phyloP scores from a whole-genome alignment of 2,797 vertebrate genomes.

The Lepus oiostolus region DNA sequence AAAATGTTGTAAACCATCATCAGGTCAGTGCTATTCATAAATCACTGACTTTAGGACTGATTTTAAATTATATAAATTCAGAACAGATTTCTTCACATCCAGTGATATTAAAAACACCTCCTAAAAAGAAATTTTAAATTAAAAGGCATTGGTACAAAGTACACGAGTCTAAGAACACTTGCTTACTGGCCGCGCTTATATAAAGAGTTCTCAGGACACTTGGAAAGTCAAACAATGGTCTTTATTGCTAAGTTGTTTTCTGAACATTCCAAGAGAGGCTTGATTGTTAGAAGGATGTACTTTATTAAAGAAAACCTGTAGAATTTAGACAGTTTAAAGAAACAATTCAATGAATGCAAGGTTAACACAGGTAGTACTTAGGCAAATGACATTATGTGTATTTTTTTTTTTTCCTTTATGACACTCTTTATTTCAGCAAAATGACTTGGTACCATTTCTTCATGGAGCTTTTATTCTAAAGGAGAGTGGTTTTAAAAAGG shows the following conservation, averaged over 20 bases:
- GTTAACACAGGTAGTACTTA: background rate
- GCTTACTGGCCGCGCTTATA: conserved; percentile 35
- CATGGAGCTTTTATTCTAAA: background rate
- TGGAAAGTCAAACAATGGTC: conserved; percentile 50
- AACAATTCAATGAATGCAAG: conserved; percentile 30
- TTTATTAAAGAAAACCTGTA: conserved; percentile 76
- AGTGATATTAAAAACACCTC: conserved; percentile 67
- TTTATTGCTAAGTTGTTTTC: conserved; percentile 60
- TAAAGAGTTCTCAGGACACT: conserved; percentile 4
- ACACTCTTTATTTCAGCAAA: background rate
- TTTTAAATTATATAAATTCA: conserved; percentile 74
- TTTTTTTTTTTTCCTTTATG: background rate
- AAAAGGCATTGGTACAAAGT: background rate
- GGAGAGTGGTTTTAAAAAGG: background rate
- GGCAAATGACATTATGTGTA: background rate
- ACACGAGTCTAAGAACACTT: background rate
- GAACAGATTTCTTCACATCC: conserved; percentile 65
- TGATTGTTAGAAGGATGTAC: conserved; percentile 72
- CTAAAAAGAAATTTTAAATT: conserved; percentile 58
- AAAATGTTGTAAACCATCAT: conserved; percentile 81
- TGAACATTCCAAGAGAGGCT: conserved; percentile 52
- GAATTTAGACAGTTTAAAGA: conserved; percentile 38
- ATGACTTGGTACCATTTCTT: background rate
- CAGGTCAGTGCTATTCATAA: conserved; percentile 71
- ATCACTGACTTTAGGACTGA: conserved; percentile 69